These are phyloP conservation scores for Pyrrhia umbra DNA, from an alignment of 2,888 invertebrate genomes.

Conservation along the genomic window DNA sequence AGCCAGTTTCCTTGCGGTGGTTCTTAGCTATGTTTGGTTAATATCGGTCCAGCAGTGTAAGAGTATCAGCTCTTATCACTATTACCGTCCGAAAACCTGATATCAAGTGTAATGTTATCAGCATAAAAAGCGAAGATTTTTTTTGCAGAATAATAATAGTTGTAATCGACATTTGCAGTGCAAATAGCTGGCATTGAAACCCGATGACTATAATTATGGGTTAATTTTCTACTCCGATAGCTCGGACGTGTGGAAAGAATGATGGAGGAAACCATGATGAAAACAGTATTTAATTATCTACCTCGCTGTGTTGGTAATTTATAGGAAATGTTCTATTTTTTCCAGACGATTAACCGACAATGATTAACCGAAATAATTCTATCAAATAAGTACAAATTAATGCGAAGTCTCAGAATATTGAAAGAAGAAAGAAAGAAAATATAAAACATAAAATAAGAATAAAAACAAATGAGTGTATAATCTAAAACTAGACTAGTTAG, in stretches of 20 bases:
- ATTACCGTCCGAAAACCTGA: too few relatives aligned
- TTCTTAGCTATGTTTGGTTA: too few relatives aligned
- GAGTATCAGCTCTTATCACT: too few relatives aligned
- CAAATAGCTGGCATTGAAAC: not conserved
- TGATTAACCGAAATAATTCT: not conserved
- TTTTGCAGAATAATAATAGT: not conserved
- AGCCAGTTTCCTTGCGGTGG: too few relatives aligned
- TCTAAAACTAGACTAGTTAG: too few relatives aligned
- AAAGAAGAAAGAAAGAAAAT: too few relatives aligned
- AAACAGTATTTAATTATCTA: conserved; percentile 34
- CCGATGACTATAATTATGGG: not conserved
- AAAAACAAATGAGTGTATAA: too few relatives aligned
- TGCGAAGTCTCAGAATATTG: too few relatives aligned
- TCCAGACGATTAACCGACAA: conserved; percentile 2
- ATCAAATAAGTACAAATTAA: not conserved
- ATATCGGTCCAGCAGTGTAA: too few relatives aligned
- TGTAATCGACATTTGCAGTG: too few relatives aligned
- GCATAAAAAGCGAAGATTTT: not conserved
- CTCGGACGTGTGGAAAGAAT: not conserved
- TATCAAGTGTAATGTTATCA: too few relatives aligned
- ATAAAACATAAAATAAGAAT: too few relatives aligned
- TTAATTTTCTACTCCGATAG: not conserved
- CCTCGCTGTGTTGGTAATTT: not conserved
- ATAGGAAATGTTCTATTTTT: conserved; percentile 44
- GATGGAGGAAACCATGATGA: conserved; percentile 43